Percentiles rank a stretch among this genome's conserved stretches.
phyloP scores from a whole-genome alignment of 1,140 invertebrate species.

The Drosophila rufa region DNA sequence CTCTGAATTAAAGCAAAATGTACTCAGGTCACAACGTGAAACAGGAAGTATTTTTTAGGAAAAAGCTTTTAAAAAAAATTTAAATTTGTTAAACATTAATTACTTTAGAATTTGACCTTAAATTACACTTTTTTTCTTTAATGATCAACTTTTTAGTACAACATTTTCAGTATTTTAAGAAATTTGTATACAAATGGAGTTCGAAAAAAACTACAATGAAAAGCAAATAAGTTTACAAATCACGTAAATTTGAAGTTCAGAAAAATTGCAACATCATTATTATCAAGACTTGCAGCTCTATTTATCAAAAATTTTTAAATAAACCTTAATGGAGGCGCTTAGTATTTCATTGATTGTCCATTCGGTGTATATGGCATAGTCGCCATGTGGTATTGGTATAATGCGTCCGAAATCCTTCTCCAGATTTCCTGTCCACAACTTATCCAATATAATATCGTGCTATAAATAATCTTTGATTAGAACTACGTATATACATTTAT shows the following conservation, averaged over 20 bases:
- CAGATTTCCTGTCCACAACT: slow-evolving; percentile 35
- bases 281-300: not conserved
- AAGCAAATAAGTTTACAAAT: not conserved
- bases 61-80: not conserved
- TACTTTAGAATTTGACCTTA: not conserved
- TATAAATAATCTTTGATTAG: slow-evolving; percentile 2
- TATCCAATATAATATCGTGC: slow-evolving; percentile 42
- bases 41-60: not conserved
- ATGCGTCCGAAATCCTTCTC: slow-evolving; percentile 1
- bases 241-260: too few species aligned
- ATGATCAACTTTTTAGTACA: too few species aligned
- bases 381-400: slow-evolving; percentile 29
- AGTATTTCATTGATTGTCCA: not conserved
- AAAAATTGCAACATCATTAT: too few species aligned
- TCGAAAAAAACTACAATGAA: not conserved
- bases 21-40: not conserved
- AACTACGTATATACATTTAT: too few species aligned
- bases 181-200: too few species aligned
- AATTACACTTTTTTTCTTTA: too few species aligned
- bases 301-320: slow-evolving; percentile 2
- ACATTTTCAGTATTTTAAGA: too few species aligned
- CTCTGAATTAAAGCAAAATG: not conserved
- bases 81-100: not conserved
- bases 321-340: slow-evolving; percentile 8
- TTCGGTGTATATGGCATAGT: slow-evolving; percentile 32